Evolutionary conservation across 2,113 vertebrate genomes (phyloP), one percentile per base, ranked within the genome.

Genomic region (Tiliqua scincoides): DNA sequence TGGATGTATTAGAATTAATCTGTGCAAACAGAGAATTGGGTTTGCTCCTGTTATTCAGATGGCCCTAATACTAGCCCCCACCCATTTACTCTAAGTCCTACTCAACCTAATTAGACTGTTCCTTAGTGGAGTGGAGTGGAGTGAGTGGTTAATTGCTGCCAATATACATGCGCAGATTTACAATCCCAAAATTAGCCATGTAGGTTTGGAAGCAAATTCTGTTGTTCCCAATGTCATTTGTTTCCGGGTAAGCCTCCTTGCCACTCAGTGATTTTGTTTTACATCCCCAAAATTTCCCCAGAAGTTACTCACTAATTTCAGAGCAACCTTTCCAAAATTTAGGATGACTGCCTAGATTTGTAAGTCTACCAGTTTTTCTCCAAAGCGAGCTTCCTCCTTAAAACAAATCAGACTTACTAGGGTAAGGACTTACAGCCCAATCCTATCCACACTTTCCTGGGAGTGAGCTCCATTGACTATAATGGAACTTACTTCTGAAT

Each of bases 101-200:
- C 40, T 54, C 23, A 20, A 65, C 40, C 70, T 86, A 80, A 86
- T 73, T 63, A 68, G 78, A 65, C 85, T 63, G 59, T 81, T 80
- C 77, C 70, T n/a, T n/a, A n/a, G n/a, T n/a, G n/a, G n/a, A n/a
- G n/a, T n/a, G n/a, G n/a, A n/a, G n/a, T n/a, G 59, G 85, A 61
- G 59, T 86, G 68, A 74, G 37, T 65, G 52, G 67, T 79, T 79
- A 79, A 86, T 86, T 79, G 84, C 12, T 9, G 84, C 77, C 77
- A 86, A 79, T 86, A 79, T 71, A 32, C 77, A 86, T 79, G 37
- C 70, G 81, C 74, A 73, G 78, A 81, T 86, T 80, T 81, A 86
- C 57, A 86, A 48, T n/a, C 70, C 70, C 78, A 74, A 81, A 65
- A 85, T 85, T 54, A 85, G 70, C 74, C 74, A 85, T 85, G 74